These are phyloP conservation scores for Amiota minor DNA, from an alignment of 2,888 invertebrate genomes.

Conservation along the genomic window DNA sequence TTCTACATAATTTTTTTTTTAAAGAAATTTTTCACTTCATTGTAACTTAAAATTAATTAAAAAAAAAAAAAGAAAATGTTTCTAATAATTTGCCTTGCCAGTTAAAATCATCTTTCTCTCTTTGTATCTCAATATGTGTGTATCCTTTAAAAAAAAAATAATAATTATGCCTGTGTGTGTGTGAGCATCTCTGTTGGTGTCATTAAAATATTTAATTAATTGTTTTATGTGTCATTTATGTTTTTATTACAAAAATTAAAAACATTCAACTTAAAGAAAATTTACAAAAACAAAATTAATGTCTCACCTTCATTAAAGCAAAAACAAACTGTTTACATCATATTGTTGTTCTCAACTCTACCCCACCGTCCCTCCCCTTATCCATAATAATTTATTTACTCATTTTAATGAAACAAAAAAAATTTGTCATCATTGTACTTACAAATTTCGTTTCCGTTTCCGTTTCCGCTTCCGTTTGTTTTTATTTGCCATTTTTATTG, in stretches of 20 bases:
- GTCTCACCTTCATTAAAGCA: slow-evolving; percentile 2
- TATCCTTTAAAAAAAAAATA: no score
- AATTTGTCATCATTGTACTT: background rate
- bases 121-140: no score
- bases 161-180: background rate
- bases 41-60: slow-evolving; percentile 1
- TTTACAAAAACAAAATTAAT: background rate
- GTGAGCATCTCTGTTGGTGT: background rate
- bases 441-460: slow-evolving; percentile 1
- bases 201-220: no score
- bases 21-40: background rate
- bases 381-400: no score
- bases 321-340: no score
- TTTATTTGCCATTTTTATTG: background rate
- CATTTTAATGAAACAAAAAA: no score
- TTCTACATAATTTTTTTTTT: background rate
- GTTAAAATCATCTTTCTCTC: background rate
- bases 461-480: background rate
- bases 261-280: background rate
- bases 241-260: background rate
- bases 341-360: no score
- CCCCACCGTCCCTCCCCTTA: no score
- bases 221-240: no score
- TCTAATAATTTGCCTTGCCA: background rate
- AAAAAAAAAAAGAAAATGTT: background rate